Evolutionary conservation across 2,888 invertebrate genomes (phyloP).

Genomic region (Phyllotreta cruciferae): DNA sequence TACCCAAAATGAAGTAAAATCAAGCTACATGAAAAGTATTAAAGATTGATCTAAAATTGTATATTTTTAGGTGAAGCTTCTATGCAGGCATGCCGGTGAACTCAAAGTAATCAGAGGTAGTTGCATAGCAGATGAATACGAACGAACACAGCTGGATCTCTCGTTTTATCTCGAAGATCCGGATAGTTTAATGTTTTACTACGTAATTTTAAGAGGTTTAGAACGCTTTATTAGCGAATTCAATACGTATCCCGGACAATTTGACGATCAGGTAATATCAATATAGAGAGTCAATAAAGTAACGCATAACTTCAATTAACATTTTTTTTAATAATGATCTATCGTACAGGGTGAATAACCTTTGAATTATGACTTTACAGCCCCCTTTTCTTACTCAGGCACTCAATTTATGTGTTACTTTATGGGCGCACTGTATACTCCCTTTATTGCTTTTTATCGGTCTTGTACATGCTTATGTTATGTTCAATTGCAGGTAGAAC

Average conservation of each 20-base stretch:
- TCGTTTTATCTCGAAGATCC: slow-evolving; percentile 72
- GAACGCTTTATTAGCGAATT: slow-evolving; percentile 90
- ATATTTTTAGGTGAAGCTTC: slow-evolving; percentile 69
- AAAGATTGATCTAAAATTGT: slow-evolving; percentile 4
- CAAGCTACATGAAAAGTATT: background rate
- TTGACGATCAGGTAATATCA: slow-evolving; percentile 71
- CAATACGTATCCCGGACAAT: slow-evolving; percentile 88
- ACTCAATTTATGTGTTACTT: too few relatives aligned
- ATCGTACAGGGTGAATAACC: too few relatives aligned
- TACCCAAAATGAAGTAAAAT: slow-evolving; percentile 72
- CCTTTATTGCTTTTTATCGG: too few relatives aligned
- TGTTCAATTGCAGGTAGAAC: slow-evolving; percentile 48
- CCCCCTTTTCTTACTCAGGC: too few relatives aligned
- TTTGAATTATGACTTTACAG: too few relatives aligned
- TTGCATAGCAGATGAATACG: slow-evolving; percentile 82
- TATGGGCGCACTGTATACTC: too few relatives aligned
- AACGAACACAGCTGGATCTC: slow-evolving; percentile 57
- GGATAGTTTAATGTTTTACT: slow-evolving; percentile 87
- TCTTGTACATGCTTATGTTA: background rate
- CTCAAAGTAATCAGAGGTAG: slow-evolving; percentile 81
- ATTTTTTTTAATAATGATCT: too few relatives aligned
- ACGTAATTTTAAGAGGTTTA: slow-evolving; percentile 88
- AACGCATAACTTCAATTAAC: too few relatives aligned
- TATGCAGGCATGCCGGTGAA: slow-evolving; percentile 88
- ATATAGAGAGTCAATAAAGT: too few relatives aligned